A percentile compares a stretch with the other conserved stretches of the same genome.
Evolutionary conservation across 2,797 vertebrate species (phyloP).

Genomic region (Cygnus olor): DNA sequence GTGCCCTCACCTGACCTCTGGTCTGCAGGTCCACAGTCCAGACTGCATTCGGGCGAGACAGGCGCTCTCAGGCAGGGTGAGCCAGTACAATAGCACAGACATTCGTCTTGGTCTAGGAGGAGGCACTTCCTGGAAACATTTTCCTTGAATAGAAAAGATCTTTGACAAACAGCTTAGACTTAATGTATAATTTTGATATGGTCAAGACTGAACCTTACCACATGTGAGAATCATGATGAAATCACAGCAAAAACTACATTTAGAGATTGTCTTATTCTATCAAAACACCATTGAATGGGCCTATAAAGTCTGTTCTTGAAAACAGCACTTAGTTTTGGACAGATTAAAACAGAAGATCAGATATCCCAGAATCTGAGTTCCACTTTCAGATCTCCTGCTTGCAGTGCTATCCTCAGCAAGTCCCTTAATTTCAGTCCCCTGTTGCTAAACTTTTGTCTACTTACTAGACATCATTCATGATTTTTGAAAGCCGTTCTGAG

Average conservation of each 20-base stretch:
- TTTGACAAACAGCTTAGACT: neutral
- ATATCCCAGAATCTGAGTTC: neutral
- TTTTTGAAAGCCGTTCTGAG: neutral
- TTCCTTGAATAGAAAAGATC: neutral
- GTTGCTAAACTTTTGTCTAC: neutral
- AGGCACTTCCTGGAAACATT: neutral
- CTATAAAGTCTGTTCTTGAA: neutral
- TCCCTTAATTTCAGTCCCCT: neutral
- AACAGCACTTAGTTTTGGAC: neutral
- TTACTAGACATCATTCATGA: neutral
- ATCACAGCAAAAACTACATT: neutral
- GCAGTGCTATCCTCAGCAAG: neutral
- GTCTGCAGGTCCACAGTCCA: neutral
- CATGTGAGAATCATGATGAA: neutral
- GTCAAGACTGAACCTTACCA: neutral
- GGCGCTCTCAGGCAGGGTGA: rapidly evolving
- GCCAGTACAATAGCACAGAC: neutral
- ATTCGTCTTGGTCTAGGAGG: neutral
- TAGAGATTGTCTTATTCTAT: neutral
- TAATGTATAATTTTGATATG: neutral
- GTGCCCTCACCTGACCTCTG: neutral
- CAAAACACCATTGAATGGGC: neutral
- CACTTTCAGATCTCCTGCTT: neutral
- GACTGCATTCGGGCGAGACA: neutral
- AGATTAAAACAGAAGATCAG: neutral